A percentile compares a stretch with the other conserved stretches of the same genome.
phyloP scores from a whole-genome alignment of 2,113 vertebrate species.

The Talpa occidentalis region DNA sequence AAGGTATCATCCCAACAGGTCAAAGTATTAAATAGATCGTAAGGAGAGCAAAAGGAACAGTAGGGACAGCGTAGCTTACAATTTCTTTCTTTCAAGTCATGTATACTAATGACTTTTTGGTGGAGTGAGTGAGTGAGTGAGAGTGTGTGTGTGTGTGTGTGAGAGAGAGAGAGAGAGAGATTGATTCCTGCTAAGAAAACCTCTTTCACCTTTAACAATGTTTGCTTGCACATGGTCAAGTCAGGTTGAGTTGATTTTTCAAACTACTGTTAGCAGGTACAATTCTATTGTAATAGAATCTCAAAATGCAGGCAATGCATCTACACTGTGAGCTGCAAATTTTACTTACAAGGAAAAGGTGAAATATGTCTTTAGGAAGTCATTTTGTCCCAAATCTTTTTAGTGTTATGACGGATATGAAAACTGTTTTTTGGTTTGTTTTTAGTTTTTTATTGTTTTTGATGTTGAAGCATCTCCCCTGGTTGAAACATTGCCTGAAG shows the following conservation, averaged over 20 bases:
- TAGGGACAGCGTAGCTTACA: not conserved
- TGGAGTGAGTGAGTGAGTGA: not conserved
- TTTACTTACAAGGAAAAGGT: not conserved
- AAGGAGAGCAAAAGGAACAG: not conserved
- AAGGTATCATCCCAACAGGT: not conserved
- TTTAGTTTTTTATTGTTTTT: not conserved
- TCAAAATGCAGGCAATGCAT: not conserved
- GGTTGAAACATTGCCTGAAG: not conserved
- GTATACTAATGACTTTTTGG: conserved; percentile 4
- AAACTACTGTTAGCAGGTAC: conserved; percentile 48
- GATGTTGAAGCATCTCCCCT: not conserved
- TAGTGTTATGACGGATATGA: not conserved
- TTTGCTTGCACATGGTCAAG: conserved; percentile 56
- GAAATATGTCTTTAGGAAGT: conserved; percentile 53
- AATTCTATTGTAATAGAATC: conserved; percentile 37
- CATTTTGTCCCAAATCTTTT: not conserved
- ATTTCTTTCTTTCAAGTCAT: not conserved
- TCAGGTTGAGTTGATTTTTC: conserved; percentile 44
- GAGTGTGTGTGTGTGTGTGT: too few relatives aligned
- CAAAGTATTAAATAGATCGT: not conserved
- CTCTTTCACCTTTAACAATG: conserved; percentile 64
- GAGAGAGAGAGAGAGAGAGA: not conserved
- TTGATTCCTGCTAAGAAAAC: conserved; percentile 61
- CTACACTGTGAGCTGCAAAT: not conserved
- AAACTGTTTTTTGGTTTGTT: not conserved